Evolutionary conservation across 30 jellyfish, hydroid and myxozoan species (phyloP).

Genomic region (Hydra vulgaris): DNA sequence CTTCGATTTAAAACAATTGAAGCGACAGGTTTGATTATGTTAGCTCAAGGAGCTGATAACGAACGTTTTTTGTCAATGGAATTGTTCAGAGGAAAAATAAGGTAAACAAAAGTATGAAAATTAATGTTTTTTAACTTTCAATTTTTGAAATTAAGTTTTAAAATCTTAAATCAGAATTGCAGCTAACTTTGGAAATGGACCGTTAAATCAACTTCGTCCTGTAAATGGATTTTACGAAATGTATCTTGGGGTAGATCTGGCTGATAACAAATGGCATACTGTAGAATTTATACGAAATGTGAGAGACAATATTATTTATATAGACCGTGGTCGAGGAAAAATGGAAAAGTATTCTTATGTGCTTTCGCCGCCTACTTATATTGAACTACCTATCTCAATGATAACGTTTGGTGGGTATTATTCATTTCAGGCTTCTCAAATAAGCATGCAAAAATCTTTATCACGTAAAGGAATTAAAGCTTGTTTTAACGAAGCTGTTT

Average conservation of each 20-base stretch:
- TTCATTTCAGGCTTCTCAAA: constrained; percentile 40
- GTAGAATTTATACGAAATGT: constrained; percentile 69
- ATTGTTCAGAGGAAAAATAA: constrained; percentile 73
- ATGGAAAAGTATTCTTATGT: constrained; percentile 36
- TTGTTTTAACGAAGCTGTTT: constrained; percentile 59
- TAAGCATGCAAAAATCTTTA: constrained; percentile 44
- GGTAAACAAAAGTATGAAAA: constrained; percentile 27
- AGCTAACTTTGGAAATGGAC: constrained; percentile 89
- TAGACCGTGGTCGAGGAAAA: constrained; percentile 72
- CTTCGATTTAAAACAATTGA: constrained; percentile 64
- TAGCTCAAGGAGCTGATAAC: constrained; percentile 65
- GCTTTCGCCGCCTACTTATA: constrained; percentile 89
- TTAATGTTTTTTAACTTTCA: background rate
- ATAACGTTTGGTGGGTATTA: constrained; percentile 70
- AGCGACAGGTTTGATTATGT: constrained; percentile 80
- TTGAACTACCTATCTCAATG: constrained; percentile 61
- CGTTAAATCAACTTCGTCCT: constrained; percentile 61
- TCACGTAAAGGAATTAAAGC: constrained; percentile 63
- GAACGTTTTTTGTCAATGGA: constrained; percentile 72
- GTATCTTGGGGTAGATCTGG: constrained; percentile 87
- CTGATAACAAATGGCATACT: constrained; percentile 96
- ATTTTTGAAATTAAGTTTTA: too few relatives aligned
- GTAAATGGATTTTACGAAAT: constrained; percentile 71
- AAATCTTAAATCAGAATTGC: constrained; percentile 51
- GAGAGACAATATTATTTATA: constrained; percentile 57